Conservation (phyloP, 2,113 vertebrate species). For the human (Homo sapiens) region GRCh38 chrX:13601001-13601500, state of each 20-base stretch:
- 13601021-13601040: not conserved
- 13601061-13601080: not conserved
- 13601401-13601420: slow-evolving; percentile 45
- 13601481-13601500: not conserved
- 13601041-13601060: not conserved
- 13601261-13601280: slow-evolving; percentile 36
- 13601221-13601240: slow-evolving; percentile 64
- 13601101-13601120: not conserved
- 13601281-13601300: slow-evolving; percentile 49
- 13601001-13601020: not conserved
- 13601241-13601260: slow-evolving; percentile 10
- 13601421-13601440: not conserved
- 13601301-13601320: slow-evolving; percentile 67
- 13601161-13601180: slow-evolving; percentile 14
- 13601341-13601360: slow-evolving; percentile 15
- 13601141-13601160: not conserved
- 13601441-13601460: not conserved
- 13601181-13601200: not conserved
- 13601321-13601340: slow-evolving; percentile 22
- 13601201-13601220: slow-evolving; percentile 6
- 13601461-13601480: not conserved
- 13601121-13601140: slow-evolving; percentile 35
- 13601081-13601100: not conserved
- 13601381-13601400: slow-evolving; percentile 58
- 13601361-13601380: slow-evolving; percentile 19